Base-by-base conservation (phyloP, 2,797 vertebrate genomes). In the Stomatorhinus walkeri region DNA sequence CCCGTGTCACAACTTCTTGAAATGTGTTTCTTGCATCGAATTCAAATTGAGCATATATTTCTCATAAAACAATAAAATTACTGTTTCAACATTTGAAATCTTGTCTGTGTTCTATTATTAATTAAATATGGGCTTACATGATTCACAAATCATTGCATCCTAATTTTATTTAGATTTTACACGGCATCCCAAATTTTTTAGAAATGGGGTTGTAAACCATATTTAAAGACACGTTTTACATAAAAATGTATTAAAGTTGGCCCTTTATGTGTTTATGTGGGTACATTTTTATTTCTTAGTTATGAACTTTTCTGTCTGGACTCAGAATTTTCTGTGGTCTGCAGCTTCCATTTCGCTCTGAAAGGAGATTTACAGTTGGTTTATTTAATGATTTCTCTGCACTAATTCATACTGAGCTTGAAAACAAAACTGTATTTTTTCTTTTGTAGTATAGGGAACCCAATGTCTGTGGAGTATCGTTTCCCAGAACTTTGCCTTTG, bases 201-300 rank as follows among this genome's bases (percentile, higher is more conserved):
- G 56, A 61, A 61, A 61, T 24, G n/a, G 56, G 22, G 56, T 24
- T 64, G 61, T 12, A 95, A 96, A 96, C 94, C 95, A 95, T 95
- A 95, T 95, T 96, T 95, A 94, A 96, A 95, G 91, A 94, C 93
- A 94, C 94, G 93, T 95, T 96, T 96, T 96, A 95, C 91, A 95
- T 94, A 94, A 94, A 72, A 90, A 94, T 96, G 95, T 96, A 95
- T 96, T 95, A 95, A 95, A 95, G 92, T 92, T 93, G 94, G 94
- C 93, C 93, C 93, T 93, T 94, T 93, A 95, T 95, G 95, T 96
- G 95, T 95, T 95, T 96, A 95, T 95, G 95, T 95, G 94, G 56
- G 79, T 88, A 81, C 22, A 61, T 88, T 88, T 87, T 88, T 10
- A 88, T 54, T 86, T 90, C 14, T 46, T 76, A 32, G 52, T 76